Conservation (phyloP, 2,113 vertebrate species). For the Athene cunicularia region DNA sequence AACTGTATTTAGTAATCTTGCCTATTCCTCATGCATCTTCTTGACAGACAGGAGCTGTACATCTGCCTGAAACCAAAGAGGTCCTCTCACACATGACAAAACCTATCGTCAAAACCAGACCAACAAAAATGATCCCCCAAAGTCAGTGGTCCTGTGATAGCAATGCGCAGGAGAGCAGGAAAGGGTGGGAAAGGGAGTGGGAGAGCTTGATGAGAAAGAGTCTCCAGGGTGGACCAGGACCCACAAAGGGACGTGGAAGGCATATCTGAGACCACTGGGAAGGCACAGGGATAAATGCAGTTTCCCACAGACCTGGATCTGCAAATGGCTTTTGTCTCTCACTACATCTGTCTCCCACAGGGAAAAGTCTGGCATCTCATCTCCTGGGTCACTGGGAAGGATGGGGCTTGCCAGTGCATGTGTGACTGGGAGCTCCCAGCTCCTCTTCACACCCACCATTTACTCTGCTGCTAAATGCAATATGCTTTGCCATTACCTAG, state of each 20-base stretch:
- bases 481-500: background rate
- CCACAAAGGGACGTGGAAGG: background rate
- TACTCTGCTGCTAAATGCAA: constrained; percentile 1
- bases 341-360: background rate
- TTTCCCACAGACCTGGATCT: background rate
- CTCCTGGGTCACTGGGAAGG: background rate
- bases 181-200: background rate
- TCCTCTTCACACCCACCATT: background rate
- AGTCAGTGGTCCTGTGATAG: background rate
- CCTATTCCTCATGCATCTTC: constrained; percentile 10
- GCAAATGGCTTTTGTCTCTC: constrained; percentile 7
- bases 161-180: background rate
- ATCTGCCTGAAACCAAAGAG: background rate
- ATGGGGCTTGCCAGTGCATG: background rate
- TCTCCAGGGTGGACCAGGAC: background rate
- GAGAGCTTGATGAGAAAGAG: background rate
- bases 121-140: background rate
- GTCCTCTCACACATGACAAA: background rate
- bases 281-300: background rate
- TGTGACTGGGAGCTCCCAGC: background rate
- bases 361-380: constrained; percentile 8
- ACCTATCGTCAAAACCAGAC: background rate
- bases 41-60: constrained; percentile 7
- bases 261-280: background rate
- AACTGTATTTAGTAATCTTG: constrained; percentile 11